phyloP scores from a whole-genome alignment of 35 echinoderm and acorn worm species.

The Heliocidaris tuberculata region DNA sequence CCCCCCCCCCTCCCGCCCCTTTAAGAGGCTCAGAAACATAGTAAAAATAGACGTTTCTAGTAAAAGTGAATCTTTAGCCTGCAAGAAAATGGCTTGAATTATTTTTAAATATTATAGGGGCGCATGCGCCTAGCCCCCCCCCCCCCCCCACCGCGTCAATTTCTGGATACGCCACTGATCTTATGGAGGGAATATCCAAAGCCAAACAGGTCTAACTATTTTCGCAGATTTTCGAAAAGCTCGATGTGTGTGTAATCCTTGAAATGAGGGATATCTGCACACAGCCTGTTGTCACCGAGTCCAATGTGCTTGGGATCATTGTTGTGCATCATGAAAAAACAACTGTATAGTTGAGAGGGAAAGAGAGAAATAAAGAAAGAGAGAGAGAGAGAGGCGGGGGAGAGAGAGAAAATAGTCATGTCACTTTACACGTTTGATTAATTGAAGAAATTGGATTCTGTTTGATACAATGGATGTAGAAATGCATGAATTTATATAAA shows the following conservation, averaged over 20 bases:
- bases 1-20: too few relatives aligned
- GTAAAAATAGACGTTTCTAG: too few relatives aligned
- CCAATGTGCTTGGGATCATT: constrained; percentile 22
- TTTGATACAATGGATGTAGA: neutral
- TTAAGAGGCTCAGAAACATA: too few relatives aligned
- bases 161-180: too few relatives aligned
- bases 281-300: constrained; percentile 11
- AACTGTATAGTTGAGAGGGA: neutral
- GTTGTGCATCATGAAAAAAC: constrained; percentile 46
- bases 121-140: too few relatives aligned
- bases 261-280: neutral
- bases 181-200: too few relatives aligned
- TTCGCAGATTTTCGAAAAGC: neutral
- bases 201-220: neutral
- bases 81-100: too few relatives aligned
- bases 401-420: neutral
- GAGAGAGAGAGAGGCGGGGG: neutral
- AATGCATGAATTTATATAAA: neutral
- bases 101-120: too few relatives aligned
- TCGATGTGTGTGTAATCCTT: neutral
- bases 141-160: too few relatives aligned
- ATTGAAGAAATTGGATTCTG: neutral
- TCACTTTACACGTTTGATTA: neutral
- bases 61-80: too few relatives aligned
- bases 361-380: neutral